These are phyloP conservation scores for Lophius piscatorius DNA, from an alignment of 2,113 vertebrate genomes.

Conservation along the genomic window DNA sequence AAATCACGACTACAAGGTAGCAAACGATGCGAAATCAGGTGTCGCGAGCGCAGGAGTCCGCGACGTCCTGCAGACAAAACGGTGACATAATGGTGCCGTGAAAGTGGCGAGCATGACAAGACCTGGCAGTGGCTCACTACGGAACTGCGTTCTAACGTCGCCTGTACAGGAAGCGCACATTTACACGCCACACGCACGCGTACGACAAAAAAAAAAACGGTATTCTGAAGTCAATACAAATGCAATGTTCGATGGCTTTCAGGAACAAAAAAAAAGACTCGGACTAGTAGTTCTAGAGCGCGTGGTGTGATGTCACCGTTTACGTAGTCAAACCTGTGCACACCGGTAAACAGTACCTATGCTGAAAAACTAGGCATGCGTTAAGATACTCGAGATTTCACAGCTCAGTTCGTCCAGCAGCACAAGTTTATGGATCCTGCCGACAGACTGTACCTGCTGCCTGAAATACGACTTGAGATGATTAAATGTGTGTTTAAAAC, in stretches of 20 bases:
- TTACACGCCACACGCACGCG: slow-evolving; percentile 44
- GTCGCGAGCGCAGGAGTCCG: slow-evolving; percentile 10
- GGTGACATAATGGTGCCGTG: slow-evolving; percentile 15
- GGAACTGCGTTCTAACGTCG: slow-evolving; percentile 52
- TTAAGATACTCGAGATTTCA: slow-evolving; percentile 60
- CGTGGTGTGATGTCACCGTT: slow-evolving; percentile 66
- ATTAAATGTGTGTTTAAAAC: no score
- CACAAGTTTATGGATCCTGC: slow-evolving; percentile 26
- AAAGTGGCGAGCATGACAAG: slow-evolving; percentile 26
- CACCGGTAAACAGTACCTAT: slow-evolving; percentile 66
- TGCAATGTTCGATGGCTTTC: slow-evolving; percentile 51
- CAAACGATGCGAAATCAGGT: slow-evolving; percentile 36
- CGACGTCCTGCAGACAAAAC: slow-evolving; percentile 17
- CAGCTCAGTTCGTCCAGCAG: slow-evolving; percentile 27
- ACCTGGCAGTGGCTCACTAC: slow-evolving; percentile 48
- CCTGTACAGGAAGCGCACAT: slow-evolving; percentile 58
- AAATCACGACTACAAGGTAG: slow-evolving; percentile 45
- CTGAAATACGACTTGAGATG: no score
- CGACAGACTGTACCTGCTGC: no score
- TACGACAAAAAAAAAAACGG: slow-evolving; percentile 48
- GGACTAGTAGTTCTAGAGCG: slow-evolving; percentile 62
- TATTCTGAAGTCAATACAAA: slow-evolving; percentile 60
- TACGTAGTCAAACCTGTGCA: slow-evolving; percentile 68
- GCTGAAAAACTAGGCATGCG: slow-evolving; percentile 71
- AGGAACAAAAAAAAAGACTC: slow-evolving; percentile 50